These are phyloP conservation scores for Cavia aperea DNA, from an alignment of 2,113 vertebrate species.

Conservation along the genomic window DNA sequence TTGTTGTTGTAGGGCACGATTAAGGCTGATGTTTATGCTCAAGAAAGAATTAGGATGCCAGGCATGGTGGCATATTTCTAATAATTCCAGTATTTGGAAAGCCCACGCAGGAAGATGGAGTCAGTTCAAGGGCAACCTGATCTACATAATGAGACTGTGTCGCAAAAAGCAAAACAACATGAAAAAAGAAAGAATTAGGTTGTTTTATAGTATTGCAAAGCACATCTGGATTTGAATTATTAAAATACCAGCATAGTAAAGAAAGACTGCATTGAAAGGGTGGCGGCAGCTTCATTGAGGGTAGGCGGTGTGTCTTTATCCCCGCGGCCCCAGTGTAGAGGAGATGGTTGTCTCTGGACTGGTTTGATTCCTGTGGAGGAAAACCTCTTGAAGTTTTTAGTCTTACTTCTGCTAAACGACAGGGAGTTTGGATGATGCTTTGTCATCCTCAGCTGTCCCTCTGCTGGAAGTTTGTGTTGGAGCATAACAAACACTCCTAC, in stretches of 20 bases:
- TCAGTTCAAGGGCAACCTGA: neutral
- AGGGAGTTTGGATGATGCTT: neutral
- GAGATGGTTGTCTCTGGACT: neutral
- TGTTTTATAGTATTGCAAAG: neutral
- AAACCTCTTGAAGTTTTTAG: neutral
- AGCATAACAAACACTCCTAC: neutral
- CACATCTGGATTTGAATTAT: conserved; percentile 1
- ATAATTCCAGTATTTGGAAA: neutral
- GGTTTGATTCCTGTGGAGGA: neutral
- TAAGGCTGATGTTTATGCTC: neutral
- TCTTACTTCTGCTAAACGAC: neutral
- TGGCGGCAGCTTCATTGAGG: neutral
- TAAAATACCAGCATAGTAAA: neutral
- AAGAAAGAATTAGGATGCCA: neutral
- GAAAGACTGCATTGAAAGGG: neutral
- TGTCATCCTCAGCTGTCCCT: neutral
- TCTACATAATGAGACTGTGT: neutral
- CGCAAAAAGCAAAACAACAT: neutral
- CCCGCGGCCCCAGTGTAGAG: neutral
- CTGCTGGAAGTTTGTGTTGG: neutral
- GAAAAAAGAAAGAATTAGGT: neutral
- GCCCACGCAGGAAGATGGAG: neutral
- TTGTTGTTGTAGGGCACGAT: neutral
- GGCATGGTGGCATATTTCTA: neutral
- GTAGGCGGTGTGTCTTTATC: neutral